phyloP scores from a whole-genome alignment of 2,113 vertebrate genomes.

The Pelecanoides urinatrix region DNA sequence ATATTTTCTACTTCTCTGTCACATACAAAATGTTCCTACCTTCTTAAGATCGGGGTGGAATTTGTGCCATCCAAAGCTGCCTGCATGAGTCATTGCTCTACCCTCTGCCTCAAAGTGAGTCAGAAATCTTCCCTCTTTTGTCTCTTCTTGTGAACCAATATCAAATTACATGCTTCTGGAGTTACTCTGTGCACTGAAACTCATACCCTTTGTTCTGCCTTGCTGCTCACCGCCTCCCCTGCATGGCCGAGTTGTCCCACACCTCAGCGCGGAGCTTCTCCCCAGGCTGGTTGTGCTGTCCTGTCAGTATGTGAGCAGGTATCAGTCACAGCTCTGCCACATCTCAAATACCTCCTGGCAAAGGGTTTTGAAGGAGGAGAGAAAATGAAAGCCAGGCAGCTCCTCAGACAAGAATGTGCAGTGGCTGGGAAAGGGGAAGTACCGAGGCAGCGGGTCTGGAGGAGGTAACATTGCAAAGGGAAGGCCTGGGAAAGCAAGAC shows the following conservation, averaged over 20 bases:
- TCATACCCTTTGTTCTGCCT: not conserved
- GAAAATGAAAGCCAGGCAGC: not conserved
- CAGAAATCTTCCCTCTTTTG: not conserved
- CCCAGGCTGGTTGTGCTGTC: accelerated
- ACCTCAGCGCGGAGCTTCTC: not conserved
- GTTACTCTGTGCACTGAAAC: not conserved
- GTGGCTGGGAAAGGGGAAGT: not conserved
- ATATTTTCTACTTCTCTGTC: not conserved
- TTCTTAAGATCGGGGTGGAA: not conserved
- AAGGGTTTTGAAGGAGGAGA: not conserved
- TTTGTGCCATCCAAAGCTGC: not conserved
- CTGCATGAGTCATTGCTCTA: not conserved
- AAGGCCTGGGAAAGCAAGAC: not conserved
- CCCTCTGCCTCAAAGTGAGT: not conserved
- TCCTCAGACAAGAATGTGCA: not conserved
- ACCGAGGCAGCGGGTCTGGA: accelerated
- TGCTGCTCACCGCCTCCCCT: not conserved
- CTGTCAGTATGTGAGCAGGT: accelerated
- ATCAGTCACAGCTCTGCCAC: not conserved
- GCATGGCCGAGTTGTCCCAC: accelerated
- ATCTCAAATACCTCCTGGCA: not conserved
- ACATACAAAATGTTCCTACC: not conserved
- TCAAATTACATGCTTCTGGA: not conserved
- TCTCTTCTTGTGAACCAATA: not conserved
- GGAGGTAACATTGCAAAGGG: not conserved